A percentile compares a stretch with the other conserved stretches of the same genome.
phyloP scores from a whole-genome alignment of 2,113 vertebrate species.

The Ophiodon elongatus region DNA sequence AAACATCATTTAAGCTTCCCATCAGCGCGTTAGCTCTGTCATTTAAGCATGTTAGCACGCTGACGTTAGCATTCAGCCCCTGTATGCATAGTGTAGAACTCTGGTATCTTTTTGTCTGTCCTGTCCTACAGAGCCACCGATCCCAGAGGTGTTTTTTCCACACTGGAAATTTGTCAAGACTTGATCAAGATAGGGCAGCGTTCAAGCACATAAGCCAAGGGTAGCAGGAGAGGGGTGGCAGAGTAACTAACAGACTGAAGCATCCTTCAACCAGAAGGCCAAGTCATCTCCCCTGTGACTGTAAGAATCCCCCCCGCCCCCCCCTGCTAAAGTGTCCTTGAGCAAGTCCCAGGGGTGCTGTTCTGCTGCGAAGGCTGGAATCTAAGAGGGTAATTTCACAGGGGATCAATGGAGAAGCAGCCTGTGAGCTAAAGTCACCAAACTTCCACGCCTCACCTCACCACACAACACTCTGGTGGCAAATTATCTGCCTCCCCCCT shows the following conservation, averaged over 20 bases:
- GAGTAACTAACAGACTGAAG: slow-evolving; percentile 47
- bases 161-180: slow-evolving; percentile 42
- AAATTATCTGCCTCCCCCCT: slow-evolving; percentile 71
- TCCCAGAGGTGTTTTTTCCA: slow-evolving; percentile 41
- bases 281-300: slow-evolving; percentile 35
- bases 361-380: slow-evolving; percentile 27
- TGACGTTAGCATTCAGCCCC: neutral
- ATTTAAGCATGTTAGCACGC: neutral
- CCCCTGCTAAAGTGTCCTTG: slow-evolving; percentile 63
- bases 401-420: slow-evolving; percentile 63
- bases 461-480: slow-evolving; percentile 74
- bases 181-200: slow-evolving; percentile 50
- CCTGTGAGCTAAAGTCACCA: slow-evolving; percentile 67
- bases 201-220: slow-evolving; percentile 28
- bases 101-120: neutral
- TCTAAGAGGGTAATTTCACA: slow-evolving; percentile 39
- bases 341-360: slow-evolving; percentile 61
- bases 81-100: neutral
- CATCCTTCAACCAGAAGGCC: slow-evolving; percentile 48
- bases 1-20: neutral
- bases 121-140: neutral
- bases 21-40: neutral
- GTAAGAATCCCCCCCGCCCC: slow-evolving; percentile 16
- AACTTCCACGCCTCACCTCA: slow-evolving; percentile 71
- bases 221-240: slow-evolving; percentile 17